These are phyloP conservation scores for Isurus oxyrinchus DNA, from an alignment of 2,113 vertebrate genomes.

Conservation along the genomic window DNA sequence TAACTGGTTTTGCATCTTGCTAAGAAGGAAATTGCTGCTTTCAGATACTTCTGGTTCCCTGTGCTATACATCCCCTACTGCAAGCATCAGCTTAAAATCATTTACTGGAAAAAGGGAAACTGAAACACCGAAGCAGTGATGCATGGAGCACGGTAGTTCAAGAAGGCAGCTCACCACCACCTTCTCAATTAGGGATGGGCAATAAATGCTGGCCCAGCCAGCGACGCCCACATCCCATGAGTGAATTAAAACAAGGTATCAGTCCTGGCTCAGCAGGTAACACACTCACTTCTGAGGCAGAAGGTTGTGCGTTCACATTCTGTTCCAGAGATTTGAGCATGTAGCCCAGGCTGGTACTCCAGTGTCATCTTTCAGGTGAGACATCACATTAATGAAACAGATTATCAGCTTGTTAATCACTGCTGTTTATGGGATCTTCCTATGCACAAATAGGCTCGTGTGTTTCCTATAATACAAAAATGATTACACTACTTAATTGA, in stretches of 20 bases:
- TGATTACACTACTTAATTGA: neutral
- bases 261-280: too few species aligned
- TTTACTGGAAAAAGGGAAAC: neutral
- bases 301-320: neutral
- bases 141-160: neutral
- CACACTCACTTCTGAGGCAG: neutral
- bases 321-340: neutral
- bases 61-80: neutral
- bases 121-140: neutral
- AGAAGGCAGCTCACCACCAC: too few species aligned
- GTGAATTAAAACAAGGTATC: too few species aligned
- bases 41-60: neutral
- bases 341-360: neutral
- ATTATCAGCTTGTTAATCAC: neutral
- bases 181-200: too few species aligned
- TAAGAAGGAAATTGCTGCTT: slow-evolving; percentile 5
- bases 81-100: neutral
- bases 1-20: slow-evolving; percentile 1
- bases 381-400: neutral
- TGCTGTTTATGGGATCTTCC: too few species aligned
- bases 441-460: too few species aligned
- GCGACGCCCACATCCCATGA: too few species aligned
- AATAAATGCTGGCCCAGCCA: too few species aligned
- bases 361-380: neutral
- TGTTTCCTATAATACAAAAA: too few species aligned